Evolutionary conservation across 1,140 invertebrate genomes (phyloP), one percentile per base, ranked within the genome.

Genomic region (Anastrepha ludens): DNA sequence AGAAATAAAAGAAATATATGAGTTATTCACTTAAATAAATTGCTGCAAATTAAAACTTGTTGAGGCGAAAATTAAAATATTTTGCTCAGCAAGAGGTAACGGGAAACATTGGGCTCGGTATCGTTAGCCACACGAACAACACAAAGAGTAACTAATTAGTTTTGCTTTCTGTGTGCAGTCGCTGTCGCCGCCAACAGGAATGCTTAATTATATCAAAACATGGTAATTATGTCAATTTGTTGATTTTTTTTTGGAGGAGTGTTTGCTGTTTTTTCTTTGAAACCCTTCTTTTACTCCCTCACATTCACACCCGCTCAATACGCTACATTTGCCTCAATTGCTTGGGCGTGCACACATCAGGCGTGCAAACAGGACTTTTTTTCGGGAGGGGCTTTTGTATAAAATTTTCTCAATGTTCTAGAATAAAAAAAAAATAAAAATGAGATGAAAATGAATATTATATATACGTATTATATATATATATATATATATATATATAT

Each of bases 201-300:
- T 67, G 65, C 29, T 67, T 67, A 67, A 67, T 67, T 41, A 67
- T 67, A 67, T 67, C 65, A 67, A 67, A 67, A 67, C 65, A 67
- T 67, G 65, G 65, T 67, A 67, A 67, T 67, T 67, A 67, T 67
- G 65, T 67, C 65, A 67, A 67, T 67, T 67, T 67, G 65, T 41
- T 39, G 65, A 67, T 67, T 67, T 67, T 67, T 67, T 41, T 39
- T 20, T 15, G 29, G 0, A 29, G 29, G 29, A 29, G 29, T 29
- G 29, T 29, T 29, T 29, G 29, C 29, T 29, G 29, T 29, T 29
- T 29, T 29, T 29, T 29, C 29, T 29, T 29, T 29, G 0, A 29
- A 29, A 29, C 29, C 29, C 29, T 29, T 29, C 29, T 29, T 29
- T 29, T 29, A 29, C 29, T 29, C 29, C 29, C 1, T 29, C 29